Conservation (phyloP, 2,888 invertebrate genomes). For the Cybosia mesomella region DNA sequence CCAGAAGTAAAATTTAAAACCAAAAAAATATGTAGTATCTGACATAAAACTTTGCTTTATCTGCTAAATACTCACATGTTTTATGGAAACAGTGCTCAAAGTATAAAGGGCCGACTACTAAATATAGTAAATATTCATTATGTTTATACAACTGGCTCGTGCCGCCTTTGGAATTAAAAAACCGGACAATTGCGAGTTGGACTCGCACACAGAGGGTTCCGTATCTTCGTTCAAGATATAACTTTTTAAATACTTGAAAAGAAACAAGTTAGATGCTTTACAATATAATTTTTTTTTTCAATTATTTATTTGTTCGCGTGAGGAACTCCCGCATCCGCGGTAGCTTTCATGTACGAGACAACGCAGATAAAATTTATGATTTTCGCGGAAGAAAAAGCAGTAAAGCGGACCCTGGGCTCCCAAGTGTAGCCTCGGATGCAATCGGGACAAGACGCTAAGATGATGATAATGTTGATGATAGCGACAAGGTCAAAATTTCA, state of each 20-base stretch:
- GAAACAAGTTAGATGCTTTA: background rate
- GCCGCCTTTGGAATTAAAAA: slow-evolving; percentile 38
- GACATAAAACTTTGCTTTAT: slow-evolving; percentile 29
- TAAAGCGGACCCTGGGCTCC: no score
- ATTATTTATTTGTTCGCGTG: background rate
- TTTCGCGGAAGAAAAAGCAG: no score
- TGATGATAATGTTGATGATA: no score
- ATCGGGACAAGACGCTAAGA: no score
- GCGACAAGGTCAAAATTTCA: no score
- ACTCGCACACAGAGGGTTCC: background rate
- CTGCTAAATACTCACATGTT: slow-evolving; percentile 52
- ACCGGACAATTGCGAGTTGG: background rate
- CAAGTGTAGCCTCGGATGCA: no score
- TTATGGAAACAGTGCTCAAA: slow-evolving; percentile 38
- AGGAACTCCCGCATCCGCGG: no score
- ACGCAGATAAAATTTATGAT: no score
- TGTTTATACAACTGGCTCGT: slow-evolving; percentile 59
- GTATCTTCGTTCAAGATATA: background rate
- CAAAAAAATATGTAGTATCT: background rate
- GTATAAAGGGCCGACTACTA: slow-evolving; percentile 58
- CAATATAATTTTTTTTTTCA: background rate
- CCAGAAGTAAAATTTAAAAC: background rate
- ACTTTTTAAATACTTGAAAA: background rate
- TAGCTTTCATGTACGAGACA: no score
- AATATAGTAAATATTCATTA: slow-evolving; percentile 73